Evolutionary conservation across 23 tunicate genomes (phyloP).

Genomic region (Ascidia mentula): DNA sequence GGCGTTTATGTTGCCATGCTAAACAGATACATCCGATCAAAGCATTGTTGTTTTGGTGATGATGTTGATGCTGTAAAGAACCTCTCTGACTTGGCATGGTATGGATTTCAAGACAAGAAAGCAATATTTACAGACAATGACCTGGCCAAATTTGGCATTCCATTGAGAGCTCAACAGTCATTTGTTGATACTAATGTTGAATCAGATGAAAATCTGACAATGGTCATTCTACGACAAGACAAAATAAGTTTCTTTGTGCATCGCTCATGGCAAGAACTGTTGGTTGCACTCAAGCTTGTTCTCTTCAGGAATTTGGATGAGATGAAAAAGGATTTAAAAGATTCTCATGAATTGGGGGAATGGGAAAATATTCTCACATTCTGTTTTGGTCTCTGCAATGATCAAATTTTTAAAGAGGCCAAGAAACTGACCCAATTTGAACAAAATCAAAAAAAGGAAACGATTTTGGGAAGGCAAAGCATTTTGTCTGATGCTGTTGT

Average conservation of each 20-base stretch:
- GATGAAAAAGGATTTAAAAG: not conserved
- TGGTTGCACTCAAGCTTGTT: slow-evolving; percentile 9
- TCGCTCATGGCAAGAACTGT: slow-evolving; percentile 6
- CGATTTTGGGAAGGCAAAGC: not conserved
- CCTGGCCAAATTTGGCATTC: not conserved
- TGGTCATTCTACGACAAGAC: not conserved
- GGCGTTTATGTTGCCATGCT: not conserved
- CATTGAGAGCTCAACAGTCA: not conserved
- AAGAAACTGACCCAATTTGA: not conserved
- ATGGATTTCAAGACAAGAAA: not conserved
- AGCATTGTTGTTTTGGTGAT: not conserved
- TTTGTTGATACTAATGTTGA: not conserved
- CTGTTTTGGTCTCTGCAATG: not conserved
- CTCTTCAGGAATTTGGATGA: not conserved
- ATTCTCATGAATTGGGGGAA: not conserved
- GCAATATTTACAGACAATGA: not conserved
- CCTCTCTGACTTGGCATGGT: not conserved
- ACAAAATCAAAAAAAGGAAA: not conserved
- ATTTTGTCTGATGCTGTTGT: not conserved
- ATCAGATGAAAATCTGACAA: not conserved
- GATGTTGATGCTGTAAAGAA: not conserved
- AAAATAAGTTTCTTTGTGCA: not conserved
- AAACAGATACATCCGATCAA: not conserved
- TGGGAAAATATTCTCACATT: not conserved
- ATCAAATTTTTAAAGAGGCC: not conserved